A percentile compares a stretch with the other conserved stretches of the same genome.
phyloP scores from a whole-genome alignment of 2,113 vertebrate species.

The Istiophorus platypterus region DNA sequence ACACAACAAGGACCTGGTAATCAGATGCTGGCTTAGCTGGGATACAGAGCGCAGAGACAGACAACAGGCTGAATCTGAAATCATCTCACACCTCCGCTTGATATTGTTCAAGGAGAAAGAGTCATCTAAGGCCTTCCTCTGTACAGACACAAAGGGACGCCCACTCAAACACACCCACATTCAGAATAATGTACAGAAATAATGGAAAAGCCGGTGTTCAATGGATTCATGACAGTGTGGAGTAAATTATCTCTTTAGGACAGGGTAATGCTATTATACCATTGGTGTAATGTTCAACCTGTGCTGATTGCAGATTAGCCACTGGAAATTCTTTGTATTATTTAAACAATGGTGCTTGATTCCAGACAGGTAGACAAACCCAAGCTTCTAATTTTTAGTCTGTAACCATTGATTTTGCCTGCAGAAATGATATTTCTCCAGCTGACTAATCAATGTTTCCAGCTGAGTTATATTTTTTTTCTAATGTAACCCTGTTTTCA shows the following conservation, averaged over 20 bases:
- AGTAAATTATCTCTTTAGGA: slow-evolving; percentile 30
- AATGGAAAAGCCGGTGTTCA: slow-evolving; percentile 26
- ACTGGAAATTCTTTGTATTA: background rate
- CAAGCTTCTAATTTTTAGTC: background rate
- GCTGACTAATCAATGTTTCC: background rate
- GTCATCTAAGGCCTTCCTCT: slow-evolving; percentile 56
- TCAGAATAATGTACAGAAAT: slow-evolving; percentile 44
- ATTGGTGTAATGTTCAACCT: slow-evolving; percentile 10
- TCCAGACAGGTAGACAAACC: background rate
- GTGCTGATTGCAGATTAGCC: background rate
- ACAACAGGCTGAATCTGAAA: slow-evolving; percentile 69
- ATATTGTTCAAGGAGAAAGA: slow-evolving; percentile 79
- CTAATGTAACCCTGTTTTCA: background rate
- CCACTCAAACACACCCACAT: slow-evolving; percentile 36
- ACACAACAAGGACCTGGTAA: slow-evolving; percentile 68
- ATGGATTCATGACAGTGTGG: slow-evolving; percentile 22
- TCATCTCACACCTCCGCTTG: slow-evolving; percentile 73
- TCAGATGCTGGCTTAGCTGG: slow-evolving; percentile 63
- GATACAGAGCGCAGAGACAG: slow-evolving; percentile 47
- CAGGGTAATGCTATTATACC: background rate
- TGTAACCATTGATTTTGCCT: background rate
- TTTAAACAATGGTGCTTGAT: background rate
- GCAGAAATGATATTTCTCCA: background rate
- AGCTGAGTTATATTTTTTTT: background rate
- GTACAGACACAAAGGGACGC: slow-evolving; percentile 43